phyloP scores from a whole-genome alignment of 2,888 invertebrate species.

The Plebejus melissa region DNA sequence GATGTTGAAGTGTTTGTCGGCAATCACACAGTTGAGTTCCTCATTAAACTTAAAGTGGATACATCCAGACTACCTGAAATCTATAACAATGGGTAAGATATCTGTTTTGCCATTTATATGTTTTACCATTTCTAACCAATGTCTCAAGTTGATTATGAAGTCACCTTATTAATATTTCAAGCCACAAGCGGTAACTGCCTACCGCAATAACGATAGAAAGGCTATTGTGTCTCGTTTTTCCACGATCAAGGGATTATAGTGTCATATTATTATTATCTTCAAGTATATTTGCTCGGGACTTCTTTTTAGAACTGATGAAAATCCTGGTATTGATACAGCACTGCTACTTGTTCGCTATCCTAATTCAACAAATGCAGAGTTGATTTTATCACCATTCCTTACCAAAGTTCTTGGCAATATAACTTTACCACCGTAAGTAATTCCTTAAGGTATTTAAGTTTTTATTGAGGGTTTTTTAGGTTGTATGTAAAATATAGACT shows the following conservation, averaged over 20 bases:
- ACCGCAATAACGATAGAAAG: too few relatives aligned
- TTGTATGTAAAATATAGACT: background rate
- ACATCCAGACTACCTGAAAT: slow-evolving; percentile 80
- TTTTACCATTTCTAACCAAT: slow-evolving; percentile 30
- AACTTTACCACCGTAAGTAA: slow-evolving; percentile 65
- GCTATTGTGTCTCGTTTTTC: too few relatives aligned
- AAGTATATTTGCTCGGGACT: background rate
- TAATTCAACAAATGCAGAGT: slow-evolving; percentile 71
- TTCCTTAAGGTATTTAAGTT: background rate
- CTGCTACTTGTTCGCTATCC: slow-evolving; percentile 67
- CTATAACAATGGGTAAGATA: slow-evolving; percentile 66
- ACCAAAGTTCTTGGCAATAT: slow-evolving; percentile 69
- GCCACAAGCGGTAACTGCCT: too few relatives aligned
- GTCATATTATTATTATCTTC: too few relatives aligned
- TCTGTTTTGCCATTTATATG: background rate
- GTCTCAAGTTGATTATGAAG: background rate
- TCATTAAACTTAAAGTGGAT: slow-evolving; percentile 82
- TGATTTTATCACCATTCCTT: slow-evolving; percentile 68
- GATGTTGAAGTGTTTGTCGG: slow-evolving; percentile 84
- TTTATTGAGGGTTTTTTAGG: background rate
- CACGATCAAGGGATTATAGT: too few relatives aligned
- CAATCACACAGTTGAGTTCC: slow-evolving; percentile 80
- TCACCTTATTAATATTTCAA: too few relatives aligned
- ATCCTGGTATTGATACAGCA: slow-evolving; percentile 58
- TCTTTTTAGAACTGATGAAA: slow-evolving; percentile 40